A percentile compares a stretch with the other conserved stretches of the same genome.
phyloP scores from a whole-genome alignment of 30 jellyfish, hydroid and myxozoan species.

The Hydractinia symbiolongicarpus region DNA sequence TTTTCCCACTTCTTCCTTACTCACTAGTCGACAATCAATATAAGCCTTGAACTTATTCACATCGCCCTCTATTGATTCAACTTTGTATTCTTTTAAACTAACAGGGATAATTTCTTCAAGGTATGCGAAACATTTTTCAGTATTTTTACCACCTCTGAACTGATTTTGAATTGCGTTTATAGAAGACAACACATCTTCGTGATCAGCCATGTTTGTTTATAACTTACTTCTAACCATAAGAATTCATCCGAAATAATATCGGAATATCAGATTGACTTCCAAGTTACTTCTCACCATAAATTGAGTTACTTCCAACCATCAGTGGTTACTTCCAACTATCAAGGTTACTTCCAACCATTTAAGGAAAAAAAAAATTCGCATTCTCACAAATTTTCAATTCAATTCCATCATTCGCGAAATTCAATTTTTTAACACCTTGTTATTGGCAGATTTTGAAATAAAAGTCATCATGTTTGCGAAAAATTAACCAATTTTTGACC shows the following conservation, averaged over 20 bases:
- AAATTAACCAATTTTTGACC: too few species aligned
- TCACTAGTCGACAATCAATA: neutral
- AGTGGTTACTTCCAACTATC: too few species aligned
- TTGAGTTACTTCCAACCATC: too few species aligned
- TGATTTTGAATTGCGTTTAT: neutral
- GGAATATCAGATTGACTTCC: neutral
- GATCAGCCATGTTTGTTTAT: neutral
- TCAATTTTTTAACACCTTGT: too few species aligned
- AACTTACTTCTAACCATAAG: neutral
- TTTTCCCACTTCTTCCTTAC: constrained; percentile 10
- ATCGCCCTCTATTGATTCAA: constrained; percentile 8
- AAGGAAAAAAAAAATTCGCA: too few species aligned
- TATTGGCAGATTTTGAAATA: too few species aligned
- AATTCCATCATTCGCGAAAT: too few species aligned
- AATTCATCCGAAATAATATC: neutral
- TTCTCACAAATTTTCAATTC: too few species aligned
- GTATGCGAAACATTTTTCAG: neutral
- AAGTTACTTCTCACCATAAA: too few species aligned
- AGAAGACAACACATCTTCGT: neutral
- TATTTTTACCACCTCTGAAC: neutral
- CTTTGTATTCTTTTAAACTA: neutral
- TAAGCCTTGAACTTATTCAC: constrained; percentile 10
- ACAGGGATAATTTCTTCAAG: neutral
- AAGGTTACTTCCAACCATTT: too few species aligned
- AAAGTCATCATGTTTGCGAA: too few species aligned